Conservation (phyloP, 2,888 invertebrate genomes). For the Scrobipalpa atriplicella region DNA sequence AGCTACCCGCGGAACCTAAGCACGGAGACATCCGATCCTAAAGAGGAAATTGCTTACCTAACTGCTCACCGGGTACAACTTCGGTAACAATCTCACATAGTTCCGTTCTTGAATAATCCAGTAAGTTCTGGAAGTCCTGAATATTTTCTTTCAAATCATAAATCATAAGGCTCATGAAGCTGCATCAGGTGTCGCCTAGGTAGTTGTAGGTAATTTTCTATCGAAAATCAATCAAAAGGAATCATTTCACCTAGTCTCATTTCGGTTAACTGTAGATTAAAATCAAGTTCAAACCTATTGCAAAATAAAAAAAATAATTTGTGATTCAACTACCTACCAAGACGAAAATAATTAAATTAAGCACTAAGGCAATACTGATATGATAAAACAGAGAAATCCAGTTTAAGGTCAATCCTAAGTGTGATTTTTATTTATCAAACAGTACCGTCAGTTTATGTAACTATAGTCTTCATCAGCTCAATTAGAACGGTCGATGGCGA, state of each 20-base stretch:
- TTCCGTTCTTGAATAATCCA: not conserved
- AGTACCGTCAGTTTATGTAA: conserved; percentile 5
- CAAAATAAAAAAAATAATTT: too few relatives aligned
- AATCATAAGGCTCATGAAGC: too few relatives aligned
- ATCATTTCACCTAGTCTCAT: too few relatives aligned
- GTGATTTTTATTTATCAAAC: conserved; percentile 10
- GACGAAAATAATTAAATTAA: too few relatives aligned
- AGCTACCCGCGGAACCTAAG: not conserved
- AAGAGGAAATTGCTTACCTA: not conserved
- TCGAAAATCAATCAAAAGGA: too few relatives aligned
- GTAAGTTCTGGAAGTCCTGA: too few relatives aligned
- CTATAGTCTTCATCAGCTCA: conserved; percentile 18
- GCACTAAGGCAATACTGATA: not conserved
- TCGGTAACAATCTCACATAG: not conserved
- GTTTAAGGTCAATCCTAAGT: conserved; percentile 4
- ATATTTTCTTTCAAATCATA: too few relatives aligned
- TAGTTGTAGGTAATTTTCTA: too few relatives aligned
- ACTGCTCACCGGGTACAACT: not conserved
- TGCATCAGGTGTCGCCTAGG: too few relatives aligned
- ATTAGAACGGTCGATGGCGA: conserved; percentile 32
- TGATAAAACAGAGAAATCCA: not conserved
- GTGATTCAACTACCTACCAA: not conserved
- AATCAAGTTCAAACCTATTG: too few relatives aligned
- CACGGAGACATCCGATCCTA: conserved; percentile 6
- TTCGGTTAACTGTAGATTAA: too few relatives aligned